Percentiles rank a stretch among this genome's conserved stretches.
These are phyloP conservation scores for Bufotes viridis DNA, from an alignment of 2,797 vertebrate species.

Conservation along the genomic window DNA sequence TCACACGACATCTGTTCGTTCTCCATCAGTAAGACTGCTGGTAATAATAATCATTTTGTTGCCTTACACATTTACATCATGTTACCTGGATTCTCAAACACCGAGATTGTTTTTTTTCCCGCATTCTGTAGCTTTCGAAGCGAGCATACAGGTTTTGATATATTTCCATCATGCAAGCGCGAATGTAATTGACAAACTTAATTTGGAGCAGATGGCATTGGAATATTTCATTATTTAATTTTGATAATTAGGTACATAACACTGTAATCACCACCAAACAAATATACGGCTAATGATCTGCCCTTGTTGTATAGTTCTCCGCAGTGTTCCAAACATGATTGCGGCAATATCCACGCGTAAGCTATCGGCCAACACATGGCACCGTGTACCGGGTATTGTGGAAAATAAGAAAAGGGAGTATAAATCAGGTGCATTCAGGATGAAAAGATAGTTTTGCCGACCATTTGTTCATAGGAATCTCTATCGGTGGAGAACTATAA, in stretches of 20 bases:
- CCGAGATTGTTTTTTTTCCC: not conserved
- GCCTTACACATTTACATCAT: not conserved
- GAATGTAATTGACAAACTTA: slow-evolving; percentile 50
- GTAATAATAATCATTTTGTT: not conserved
- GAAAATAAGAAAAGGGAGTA: too few species aligned
- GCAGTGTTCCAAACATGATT: slow-evolving; percentile 11
- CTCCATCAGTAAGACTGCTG: not conserved
- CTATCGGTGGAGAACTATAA: too few species aligned
- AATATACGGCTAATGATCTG: slow-evolving; percentile 50
- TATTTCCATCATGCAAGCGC: slow-evolving; percentile 22
- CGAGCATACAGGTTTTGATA: slow-evolving; percentile 9
- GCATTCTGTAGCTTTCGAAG: not conserved
- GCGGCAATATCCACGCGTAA: slow-evolving; percentile 26
- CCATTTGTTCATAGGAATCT: too few species aligned
- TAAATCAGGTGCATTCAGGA: too few species aligned
- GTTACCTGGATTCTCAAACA: slow-evolving; percentile 10
- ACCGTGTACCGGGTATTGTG: not conserved
- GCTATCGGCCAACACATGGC: slow-evolving; percentile 18
- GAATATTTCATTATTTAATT: slow-evolving; percentile 61
- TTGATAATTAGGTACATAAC: slow-evolving; percentile 61
- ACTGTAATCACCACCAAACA: slow-evolving; percentile 47
- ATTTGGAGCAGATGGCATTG: slow-evolving; percentile 58
- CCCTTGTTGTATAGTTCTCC: slow-evolving; percentile 55
- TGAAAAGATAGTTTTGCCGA: too few species aligned
- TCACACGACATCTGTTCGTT: not conserved